Base-by-base conservation (phyloP, 2,113 vertebrate genomes). In the Brevimyrus niger region DNA sequence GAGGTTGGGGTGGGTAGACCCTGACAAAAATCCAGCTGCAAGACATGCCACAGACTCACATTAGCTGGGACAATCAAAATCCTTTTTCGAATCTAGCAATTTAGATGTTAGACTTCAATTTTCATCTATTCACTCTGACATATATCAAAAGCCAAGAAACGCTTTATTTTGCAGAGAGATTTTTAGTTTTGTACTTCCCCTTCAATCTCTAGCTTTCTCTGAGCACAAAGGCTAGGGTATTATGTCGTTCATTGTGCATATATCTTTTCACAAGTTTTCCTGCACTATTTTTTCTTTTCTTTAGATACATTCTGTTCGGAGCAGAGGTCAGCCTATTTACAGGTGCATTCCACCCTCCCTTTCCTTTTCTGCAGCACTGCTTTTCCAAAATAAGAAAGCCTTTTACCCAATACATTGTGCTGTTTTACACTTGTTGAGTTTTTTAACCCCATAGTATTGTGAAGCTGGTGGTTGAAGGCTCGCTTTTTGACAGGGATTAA, bases 11-110 rank as follows among this genome's bases (percentile, higher is more conserved):
- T 47, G 73, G 69, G 31, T 38, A 23, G 82, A 76, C 58, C 46
- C 76, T 87, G 86, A 88, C 89, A 83, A 90, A 91, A 92, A 89
- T 92, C 92, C 93, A 94, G 93, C 92, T 91, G 91, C 89, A 88
- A 61, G 80, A 76, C 88, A 91, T 91, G 84, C 88, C 87, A 86
- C 76, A 86, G 42, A 86, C 69, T 88, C 73, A 35, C 69, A 58
- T 84, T 38, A 85, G 83, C 89, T 86, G 91, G 83, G 88, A 89
- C 83, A 87, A 91, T 91, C 89, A 91, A 92, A 31, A 90, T 88
- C 85, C 90, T 88, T 58, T 86, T 91, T 88, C 89, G 90, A 89
- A 92, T 90, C 58, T 46, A 38, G 88, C 84, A 47, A 88, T 91
- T 90, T 89, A 82, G 50, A 90, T 83, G 87, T 87, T 89, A 90